Conservation (phyloP, 2,888 invertebrate genomes). For the Lepidonotus clava region DNA sequence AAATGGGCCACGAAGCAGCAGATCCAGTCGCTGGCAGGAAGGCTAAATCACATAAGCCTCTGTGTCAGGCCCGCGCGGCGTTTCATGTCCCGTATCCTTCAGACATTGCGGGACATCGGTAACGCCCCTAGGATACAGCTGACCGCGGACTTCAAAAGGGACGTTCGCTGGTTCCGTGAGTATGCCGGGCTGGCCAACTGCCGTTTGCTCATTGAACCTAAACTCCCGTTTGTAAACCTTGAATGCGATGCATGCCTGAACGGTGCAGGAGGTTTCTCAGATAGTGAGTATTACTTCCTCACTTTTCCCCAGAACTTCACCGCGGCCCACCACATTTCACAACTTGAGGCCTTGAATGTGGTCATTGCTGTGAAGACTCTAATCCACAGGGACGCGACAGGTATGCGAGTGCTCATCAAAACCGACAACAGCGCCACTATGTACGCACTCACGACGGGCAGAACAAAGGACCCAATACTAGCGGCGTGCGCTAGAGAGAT, state of each 20-base stretch:
- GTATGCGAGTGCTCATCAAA: not conserved
- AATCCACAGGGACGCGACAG: not conserved
- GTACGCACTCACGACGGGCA: not conserved
- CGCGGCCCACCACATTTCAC: not conserved
- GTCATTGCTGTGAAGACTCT: not conserved
- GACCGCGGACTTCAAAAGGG: not conserved
- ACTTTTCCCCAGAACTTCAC: not conserved
- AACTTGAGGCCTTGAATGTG: not conserved
- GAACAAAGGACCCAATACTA: not conserved
- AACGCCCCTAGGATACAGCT: not conserved
- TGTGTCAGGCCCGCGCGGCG: too few species aligned
- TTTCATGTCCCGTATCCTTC: too few species aligned
- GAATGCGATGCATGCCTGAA: too few species aligned
- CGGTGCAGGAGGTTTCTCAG: not conserved
- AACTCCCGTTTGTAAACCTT: too few species aligned
- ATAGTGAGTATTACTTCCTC: not conserved
- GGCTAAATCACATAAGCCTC: too few species aligned
- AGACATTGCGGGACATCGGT: too few species aligned
- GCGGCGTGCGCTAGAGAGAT: not conserved
- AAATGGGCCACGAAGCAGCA: too few species aligned
- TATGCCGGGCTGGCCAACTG: too few species aligned
- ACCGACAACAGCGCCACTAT: not conserved
- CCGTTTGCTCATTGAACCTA: too few species aligned
- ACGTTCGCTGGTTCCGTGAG: not conserved
- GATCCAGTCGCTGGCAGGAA: too few species aligned